phyloP scores from a whole-genome alignment of 1,140 invertebrate genomes.

The Cardiocondyla obscurior region DNA sequence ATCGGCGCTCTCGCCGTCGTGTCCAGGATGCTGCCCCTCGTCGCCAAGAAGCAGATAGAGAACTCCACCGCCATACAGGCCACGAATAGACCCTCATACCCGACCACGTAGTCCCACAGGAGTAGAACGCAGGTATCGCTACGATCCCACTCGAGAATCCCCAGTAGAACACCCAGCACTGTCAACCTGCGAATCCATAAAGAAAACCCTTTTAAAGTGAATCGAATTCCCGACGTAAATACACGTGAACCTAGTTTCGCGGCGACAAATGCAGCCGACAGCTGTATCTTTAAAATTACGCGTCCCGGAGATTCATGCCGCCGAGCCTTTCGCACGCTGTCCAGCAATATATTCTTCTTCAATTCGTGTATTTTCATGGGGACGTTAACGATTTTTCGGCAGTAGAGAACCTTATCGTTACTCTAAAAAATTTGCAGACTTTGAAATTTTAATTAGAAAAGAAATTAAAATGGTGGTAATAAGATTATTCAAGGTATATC shows the following conservation, averaged over 20 bases:
- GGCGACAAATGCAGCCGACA: background rate
- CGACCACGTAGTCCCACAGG: conserved; percentile 89
- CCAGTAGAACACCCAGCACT: conserved; percentile 85
- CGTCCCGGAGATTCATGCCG: background rate
- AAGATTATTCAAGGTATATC: background rate
- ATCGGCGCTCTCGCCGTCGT: conserved; percentile 89
- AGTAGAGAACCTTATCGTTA: background rate
- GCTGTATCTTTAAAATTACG: background rate
- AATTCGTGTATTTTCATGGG: background rate
- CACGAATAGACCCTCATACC: conserved; percentile 88
- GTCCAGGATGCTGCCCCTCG: conserved; percentile 93
- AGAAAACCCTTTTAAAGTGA: conserved; percentile 8
- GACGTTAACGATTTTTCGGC: background rate
- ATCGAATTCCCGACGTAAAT: background rate
- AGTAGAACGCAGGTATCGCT: conserved; percentile 85
- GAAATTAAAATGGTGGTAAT: background rate
- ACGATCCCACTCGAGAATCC: conserved; percentile 86
- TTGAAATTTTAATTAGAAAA: background rate
- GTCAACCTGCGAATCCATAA: conserved; percentile 84
- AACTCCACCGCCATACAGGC: conserved; percentile 89
- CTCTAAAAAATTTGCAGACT: background rate
- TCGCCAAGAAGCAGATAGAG: conserved; percentile 89
- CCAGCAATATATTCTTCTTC: too few species aligned
- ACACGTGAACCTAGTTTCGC: background rate
- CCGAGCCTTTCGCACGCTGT: background rate